phyloP scores from a whole-genome alignment of 2,797 vertebrate species.

The Knipowitschia caucasica region DNA sequence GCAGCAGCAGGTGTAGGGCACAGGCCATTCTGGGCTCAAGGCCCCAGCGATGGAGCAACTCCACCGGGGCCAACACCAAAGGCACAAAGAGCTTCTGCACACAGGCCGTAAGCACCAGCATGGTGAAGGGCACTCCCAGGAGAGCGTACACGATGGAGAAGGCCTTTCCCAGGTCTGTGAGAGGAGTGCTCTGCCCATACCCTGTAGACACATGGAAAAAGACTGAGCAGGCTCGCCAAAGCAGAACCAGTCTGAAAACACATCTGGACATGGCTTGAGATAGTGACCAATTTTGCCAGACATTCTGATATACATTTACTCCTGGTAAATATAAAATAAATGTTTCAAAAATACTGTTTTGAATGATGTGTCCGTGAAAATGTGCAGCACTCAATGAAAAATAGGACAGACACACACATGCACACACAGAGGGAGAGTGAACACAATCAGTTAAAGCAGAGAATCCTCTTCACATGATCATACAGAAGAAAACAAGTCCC shows the following conservation, averaged over 20 bases:
- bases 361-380: no score
- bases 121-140: constrained; percentile 86
- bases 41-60: constrained; percentile 67
- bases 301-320: no score
- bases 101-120: constrained; percentile 84
- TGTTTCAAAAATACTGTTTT: no score
- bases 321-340: no score
- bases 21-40: constrained; percentile 63
- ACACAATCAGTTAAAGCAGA: neutral
- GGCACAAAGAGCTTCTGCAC: constrained; percentile 81
- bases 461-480: neutral
- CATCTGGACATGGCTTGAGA: no score
- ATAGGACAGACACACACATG: no score
- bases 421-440: neutral
- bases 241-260: no score
- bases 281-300: no score
- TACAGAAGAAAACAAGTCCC: neutral
- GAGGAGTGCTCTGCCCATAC: constrained; percentile 85
- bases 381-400: no score
- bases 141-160: constrained; percentile 86
- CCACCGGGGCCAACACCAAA: constrained; percentile 71
- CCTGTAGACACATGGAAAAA: constrained; percentile 60
- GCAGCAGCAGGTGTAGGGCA: constrained; percentile 70
- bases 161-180: constrained; percentile 82
- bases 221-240: no score